Conservation (phyloP, 2,888 invertebrate genomes). For the Calliopum simillimum region DNA sequence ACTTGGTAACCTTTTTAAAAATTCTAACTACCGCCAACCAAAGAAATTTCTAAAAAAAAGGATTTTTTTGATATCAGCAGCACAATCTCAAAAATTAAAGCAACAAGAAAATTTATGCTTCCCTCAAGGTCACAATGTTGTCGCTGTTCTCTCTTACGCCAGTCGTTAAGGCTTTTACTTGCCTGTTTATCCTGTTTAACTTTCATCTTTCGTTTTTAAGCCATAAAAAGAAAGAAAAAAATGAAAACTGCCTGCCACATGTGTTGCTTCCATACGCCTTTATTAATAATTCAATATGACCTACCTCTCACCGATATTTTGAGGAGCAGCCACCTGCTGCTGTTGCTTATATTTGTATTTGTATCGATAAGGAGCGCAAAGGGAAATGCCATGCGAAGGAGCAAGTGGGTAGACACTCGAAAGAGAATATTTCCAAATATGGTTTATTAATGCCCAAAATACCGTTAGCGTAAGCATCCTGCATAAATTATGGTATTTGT, state of each 20-base stretch:
- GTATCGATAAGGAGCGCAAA: conserved; percentile 38
- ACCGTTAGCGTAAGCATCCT: conserved; percentile 17
- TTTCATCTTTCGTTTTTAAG: no score
- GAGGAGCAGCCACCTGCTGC: no score
- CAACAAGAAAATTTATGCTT: not conserved
- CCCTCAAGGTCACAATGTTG: conserved; percentile 15
- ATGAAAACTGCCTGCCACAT: conserved; percentile 20
- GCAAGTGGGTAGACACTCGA: conserved; percentile 55
- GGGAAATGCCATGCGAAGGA: conserved; percentile 51
- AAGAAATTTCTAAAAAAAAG: no score
- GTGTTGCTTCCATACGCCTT: conserved; percentile 29
- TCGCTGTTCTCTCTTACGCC: not conserved
- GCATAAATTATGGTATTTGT: conserved; percentile 33
- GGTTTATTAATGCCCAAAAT: conserved; percentile 32
- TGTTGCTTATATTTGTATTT: no score
- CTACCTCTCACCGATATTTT: conserved; percentile 1
- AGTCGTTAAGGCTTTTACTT: not conserved
- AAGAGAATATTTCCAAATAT: not conserved
- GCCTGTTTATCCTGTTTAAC: not conserved
- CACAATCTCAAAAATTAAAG: no score
- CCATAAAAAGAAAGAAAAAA: not conserved
- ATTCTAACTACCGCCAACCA: no score
- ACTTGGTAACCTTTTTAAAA: no score
- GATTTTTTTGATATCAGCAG: no score
- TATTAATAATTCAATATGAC: conserved; percentile 41